Base-by-base conservation (phyloP, 2,888 invertebrate species). In the Anthophora plumipes region DNA sequence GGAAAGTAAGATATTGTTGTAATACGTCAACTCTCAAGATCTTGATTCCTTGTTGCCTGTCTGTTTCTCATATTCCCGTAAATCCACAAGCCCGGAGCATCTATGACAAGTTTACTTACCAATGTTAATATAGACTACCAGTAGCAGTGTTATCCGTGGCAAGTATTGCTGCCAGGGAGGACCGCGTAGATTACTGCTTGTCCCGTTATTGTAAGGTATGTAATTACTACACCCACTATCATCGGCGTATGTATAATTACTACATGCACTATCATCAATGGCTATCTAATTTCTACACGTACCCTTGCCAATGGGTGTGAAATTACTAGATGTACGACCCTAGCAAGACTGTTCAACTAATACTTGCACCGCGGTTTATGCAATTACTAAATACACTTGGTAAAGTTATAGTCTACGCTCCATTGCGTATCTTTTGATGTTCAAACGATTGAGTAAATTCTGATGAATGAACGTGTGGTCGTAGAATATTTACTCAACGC, bases 221-320 rank as follows among this genome's bases (percentile, higher is more conserved):
- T 75, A 80, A 82, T 82, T 81, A 80, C 81, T 77, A 77, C 82
- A 63, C 55, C 76, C 72, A 66, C 71, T 68, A 72, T 72, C 81
- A 68, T 81, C 68, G 60, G 48, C 57, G 71, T 71, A 22, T 41
- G 81, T 69, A 76, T 80, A 82, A 82, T 82, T 82, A 81, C 82
- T 81, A 77, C 82, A 73, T 48, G 76, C 64, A 46, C 81, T 81
- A 81, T 82, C 77, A 77, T 81, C 82, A 81, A 63, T 80, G 71
- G 71, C 46, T 76, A 81, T 82, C 80, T 82, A 82, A 82, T 82
- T 82, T 77, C 82, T 72, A 73, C 81, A 43, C 64, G 72, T 66
- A 76, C 71, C 64, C 60, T 50, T 60, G 57, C 60, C 76, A 57
- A 64, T 66, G 66, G 72, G 81, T 81, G 82, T 80, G 81, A 80